Percentiles rank a stretch among this genome's conserved stretches.
These are phyloP conservation scores for Geotrypetes seraphini DNA, from an alignment of 2,797 vertebrate species.

Conservation along the genomic window DNA sequence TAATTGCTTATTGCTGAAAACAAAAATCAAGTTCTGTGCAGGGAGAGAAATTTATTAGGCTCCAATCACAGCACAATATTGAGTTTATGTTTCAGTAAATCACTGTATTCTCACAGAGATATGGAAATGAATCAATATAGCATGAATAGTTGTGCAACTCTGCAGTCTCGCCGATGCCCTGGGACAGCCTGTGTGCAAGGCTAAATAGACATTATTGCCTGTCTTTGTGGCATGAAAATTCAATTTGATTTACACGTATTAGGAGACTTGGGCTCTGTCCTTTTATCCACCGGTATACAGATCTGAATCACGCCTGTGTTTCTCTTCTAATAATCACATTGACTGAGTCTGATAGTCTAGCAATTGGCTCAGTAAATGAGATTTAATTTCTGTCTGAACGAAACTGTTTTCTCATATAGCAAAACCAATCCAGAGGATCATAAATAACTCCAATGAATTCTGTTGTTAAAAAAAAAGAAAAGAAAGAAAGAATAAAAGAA, in stretches of 20 bases:
- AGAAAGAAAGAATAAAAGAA: too few relatives aligned
- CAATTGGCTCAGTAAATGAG: conserved; percentile 58
- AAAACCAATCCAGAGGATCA: too few relatives aligned
- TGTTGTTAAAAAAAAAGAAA: too few relatives aligned
- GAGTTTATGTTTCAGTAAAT: conserved; percentile 24
- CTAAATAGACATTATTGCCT: conserved; percentile 28
- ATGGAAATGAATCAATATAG: conserved; percentile 29
- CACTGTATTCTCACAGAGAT: conserved; percentile 28
- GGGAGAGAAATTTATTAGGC: conserved; percentile 26
- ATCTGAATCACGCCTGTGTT: conserved; percentile 30
- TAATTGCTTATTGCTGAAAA: conserved; percentile 24
- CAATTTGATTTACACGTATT: conserved; percentile 50
- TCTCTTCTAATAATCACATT: conserved; percentile 56
- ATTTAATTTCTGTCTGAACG: conserved; percentile 54
- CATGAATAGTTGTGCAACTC: conserved; percentile 30
- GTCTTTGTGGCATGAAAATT: conserved; percentile 37
- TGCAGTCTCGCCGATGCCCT: conserved; percentile 13
- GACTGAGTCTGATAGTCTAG: conserved; percentile 42
- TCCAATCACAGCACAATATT: conserved; percentile 34
- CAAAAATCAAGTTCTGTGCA: conserved; percentile 21
- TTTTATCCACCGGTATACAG: conserved; percentile 43
- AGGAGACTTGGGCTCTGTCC: conserved; percentile 37
- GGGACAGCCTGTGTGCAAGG: conserved; percentile 17
- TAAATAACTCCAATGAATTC: too few relatives aligned
- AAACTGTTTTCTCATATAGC: conserved; percentile 45